Base-by-base conservation (phyloP, 1,140 invertebrate species). In the Drosophila lacertosa region DNA sequence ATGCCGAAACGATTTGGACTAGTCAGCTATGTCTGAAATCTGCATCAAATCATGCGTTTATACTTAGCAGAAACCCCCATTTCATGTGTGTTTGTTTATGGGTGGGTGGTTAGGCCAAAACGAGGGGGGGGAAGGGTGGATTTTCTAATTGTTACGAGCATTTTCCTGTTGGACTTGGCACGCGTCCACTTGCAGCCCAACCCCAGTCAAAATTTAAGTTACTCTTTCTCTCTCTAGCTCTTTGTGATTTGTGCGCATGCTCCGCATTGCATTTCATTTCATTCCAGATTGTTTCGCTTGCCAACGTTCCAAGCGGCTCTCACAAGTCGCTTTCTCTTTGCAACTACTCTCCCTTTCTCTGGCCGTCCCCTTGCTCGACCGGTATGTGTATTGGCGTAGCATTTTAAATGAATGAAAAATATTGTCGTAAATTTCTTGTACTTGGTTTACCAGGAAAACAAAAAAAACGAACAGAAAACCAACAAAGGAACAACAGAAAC, bases 401-500 rank as follows among this genome's bases (percentile, higher is more conserved):
- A 88, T 88, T 88, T 88, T 88, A 88, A 88, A 88, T 88, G 82
- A 88, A 88, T 88, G 82, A 82, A 86, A 88, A 88, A 75, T 78
- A 76, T 82, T 89, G 83, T 78, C 83, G 77, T 88, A 82, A 78
- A 88, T 78, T 88, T 44, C 50, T 81, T 66, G 48, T 80, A 60
- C 63, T 65, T 45, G 18, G 33, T 40, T 51, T 60, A 47, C 33
- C 51, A 32, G 59, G 20, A 62, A 50, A 55, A 55, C 9, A 32
- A 10, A 4, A 32, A 7, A 32, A 2, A 32, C 5, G 6, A 15
- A 15, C 20, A 29, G 10, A 45, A 45, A 45, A 45, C 18, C 13
- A 24, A 13, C 10, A 33, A n/a, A 13, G 0, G 5, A 35, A 0
- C 2, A 48, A 16, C 13, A 48, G 15, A 24, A 29, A 29, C 45